These are phyloP conservation scores for Sinohyriopsis cumingii DNA, from an alignment of 2,888 invertebrate genomes.

Conservation along the genomic window DNA sequence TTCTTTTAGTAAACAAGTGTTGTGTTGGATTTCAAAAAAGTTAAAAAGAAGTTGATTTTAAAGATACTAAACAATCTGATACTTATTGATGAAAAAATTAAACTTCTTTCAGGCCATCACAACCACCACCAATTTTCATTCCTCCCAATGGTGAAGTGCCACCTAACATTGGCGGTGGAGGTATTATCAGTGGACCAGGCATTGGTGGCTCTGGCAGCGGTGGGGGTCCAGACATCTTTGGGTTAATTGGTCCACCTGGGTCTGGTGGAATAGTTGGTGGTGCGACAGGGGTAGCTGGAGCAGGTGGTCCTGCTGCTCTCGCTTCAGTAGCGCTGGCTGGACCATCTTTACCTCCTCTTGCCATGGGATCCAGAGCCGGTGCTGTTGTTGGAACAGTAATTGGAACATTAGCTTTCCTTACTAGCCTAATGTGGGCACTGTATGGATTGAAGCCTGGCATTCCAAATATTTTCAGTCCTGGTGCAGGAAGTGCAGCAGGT, in stretches of 20 bases:
- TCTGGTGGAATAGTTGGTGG: slow-evolving; percentile 27
- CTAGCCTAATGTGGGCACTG: slow-evolving; percentile 65
- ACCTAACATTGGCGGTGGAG: slow-evolving; percentile 40
- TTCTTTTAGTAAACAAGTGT: no score
- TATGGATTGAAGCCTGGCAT: slow-evolving; percentile 64
- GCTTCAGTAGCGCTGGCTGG: slow-evolving; percentile 30
- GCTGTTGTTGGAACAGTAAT: slow-evolving; percentile 62
- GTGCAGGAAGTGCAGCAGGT: slow-evolving; percentile 38
- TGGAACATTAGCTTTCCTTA: slow-evolving; percentile 54
- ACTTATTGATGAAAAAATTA: neutral
- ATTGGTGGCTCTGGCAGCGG: slow-evolving; percentile 33
- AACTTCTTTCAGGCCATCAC: slow-evolving; percentile 12
- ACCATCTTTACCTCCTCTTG: slow-evolving; percentile 34
- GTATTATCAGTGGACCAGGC: slow-evolving; percentile 39
- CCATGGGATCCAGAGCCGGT: slow-evolving; percentile 56
- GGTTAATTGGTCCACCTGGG: slow-evolving; percentile 11
- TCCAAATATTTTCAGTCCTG: slow-evolving; percentile 44
- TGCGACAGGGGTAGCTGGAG: slow-evolving; percentile 17
- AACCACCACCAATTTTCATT: slow-evolving; percentile 28
- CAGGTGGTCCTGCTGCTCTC: slow-evolving; percentile 34
- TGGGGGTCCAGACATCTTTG: slow-evolving; percentile 3
- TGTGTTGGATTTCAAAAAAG: no score
- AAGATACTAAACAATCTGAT: no score
- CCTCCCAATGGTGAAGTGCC: slow-evolving; percentile 26
- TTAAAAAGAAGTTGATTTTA: no score